Evolutionary conservation across 2,113 vertebrate species (phyloP).

Genomic region (Gracilinanus agilis): DNA sequence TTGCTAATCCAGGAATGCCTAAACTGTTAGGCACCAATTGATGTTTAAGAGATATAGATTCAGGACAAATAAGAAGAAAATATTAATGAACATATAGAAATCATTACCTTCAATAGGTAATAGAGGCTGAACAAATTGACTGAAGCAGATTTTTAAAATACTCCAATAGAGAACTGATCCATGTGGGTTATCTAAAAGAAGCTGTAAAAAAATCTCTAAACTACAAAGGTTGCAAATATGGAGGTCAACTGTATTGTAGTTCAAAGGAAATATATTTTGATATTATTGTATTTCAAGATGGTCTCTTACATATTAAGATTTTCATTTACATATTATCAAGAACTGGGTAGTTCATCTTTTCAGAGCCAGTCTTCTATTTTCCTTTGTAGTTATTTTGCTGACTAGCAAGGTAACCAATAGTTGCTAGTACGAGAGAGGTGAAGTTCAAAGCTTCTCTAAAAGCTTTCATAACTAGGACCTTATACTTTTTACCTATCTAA

Average conservation of each 20-base stretch:
- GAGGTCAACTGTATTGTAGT: slow-evolving; percentile 21
- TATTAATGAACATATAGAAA: not conserved
- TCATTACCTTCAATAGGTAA: not conserved
- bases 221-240: not conserved
- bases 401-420: not conserved
- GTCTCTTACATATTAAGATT: slow-evolving; percentile 19
- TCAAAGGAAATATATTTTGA: slow-evolving; percentile 29
- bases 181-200: slow-evolving; percentile 32
- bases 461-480: slow-evolving; percentile 30
- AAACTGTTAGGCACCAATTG: not conserved
- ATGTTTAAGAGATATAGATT: not conserved
- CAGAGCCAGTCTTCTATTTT: slow-evolving; percentile 5
- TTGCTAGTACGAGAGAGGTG: slow-evolving; percentile 26
- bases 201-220: not conserved
- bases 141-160: slow-evolving; percentile 39
- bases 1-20: not conserved
- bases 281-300: not conserved
- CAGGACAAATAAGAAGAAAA: not conserved
- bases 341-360: slow-evolving; percentile 30
- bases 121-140: not conserved
- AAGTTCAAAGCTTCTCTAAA: slow-evolving; percentile 43
- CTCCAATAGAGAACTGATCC: not conserved
- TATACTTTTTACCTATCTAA: slow-evolving; percentile 38
- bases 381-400: slow-evolving; percentile 24
- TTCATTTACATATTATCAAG: slow-evolving; percentile 41